A percentile compares a stretch with the other conserved stretches of the same genome.
phyloP scores from a whole-genome alignment of 2,113 vertebrate species.

The Notarius quadriscutis region DNA sequence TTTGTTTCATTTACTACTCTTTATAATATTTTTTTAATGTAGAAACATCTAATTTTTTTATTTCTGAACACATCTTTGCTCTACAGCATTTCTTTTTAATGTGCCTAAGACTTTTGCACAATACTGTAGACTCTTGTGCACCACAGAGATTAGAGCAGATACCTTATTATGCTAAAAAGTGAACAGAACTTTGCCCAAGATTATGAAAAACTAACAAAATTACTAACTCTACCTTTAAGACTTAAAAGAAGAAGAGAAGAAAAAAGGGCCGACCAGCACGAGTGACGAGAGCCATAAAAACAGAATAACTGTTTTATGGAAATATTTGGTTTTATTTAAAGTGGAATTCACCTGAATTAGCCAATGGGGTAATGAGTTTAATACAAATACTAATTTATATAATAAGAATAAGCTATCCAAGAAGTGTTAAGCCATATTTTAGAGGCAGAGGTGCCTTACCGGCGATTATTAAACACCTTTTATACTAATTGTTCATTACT shows the following conservation, averaged over 20 bases:
- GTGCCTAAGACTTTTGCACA: too few species aligned
- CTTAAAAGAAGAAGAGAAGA: too few species aligned
- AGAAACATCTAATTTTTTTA: too few species aligned
- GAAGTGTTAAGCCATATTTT: neutral
- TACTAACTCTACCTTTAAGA: neutral
- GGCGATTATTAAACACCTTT: neutral
- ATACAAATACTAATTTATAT: neutral
- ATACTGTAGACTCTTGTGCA: neutral
- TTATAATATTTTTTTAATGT: too few species aligned
- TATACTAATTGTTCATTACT: neutral
- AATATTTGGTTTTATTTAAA: neutral
- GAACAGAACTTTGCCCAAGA: neutral
- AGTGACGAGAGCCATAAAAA: neutral
- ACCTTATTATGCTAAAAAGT: neutral
- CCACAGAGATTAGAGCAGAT: neutral
- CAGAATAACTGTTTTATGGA: neutral
- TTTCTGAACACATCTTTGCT: too few species aligned
- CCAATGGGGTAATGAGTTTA: neutral
- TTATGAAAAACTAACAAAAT: neutral
- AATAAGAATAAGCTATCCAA: neutral
- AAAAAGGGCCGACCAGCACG: neutral
- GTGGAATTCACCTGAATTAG: neutral
- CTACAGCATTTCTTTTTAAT: too few species aligned
- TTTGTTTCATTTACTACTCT: too few species aligned
- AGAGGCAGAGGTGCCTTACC: neutral